Conservation (phyloP, 2,888 invertebrate genomes). For the Dolomedes plantarius region DNA sequence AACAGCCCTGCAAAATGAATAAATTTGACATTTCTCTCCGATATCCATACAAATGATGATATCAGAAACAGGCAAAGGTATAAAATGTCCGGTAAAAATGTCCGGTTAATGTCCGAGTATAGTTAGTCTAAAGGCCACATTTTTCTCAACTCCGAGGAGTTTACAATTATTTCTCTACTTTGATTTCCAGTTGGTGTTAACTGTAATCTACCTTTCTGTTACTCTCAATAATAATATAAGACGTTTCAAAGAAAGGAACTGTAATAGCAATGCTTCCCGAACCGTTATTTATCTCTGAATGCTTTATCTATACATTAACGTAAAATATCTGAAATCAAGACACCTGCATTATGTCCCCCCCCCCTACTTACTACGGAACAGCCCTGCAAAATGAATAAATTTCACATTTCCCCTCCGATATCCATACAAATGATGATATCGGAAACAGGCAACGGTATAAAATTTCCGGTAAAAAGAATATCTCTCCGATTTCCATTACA, state of each 20-base stretch:
- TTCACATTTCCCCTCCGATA: slow-evolving; percentile 4
- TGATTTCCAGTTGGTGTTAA: no score
- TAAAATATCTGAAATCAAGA: neutral
- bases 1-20: neutral
- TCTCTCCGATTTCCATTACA: slow-evolving; percentile 24
- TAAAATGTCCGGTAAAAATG: slow-evolving; percentile 31
- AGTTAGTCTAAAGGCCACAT: no score
- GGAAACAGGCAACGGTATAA: neutral
- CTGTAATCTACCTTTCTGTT: no score
- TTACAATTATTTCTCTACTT: no score
- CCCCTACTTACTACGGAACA: neutral
- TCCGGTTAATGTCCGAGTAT: no score
- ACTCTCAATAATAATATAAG: no score
- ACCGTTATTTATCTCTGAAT: no score
- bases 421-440: slow-evolving; percentile 11
- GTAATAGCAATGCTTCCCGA: no score
- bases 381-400: neutral
- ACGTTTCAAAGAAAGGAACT: no score
- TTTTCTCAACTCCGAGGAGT: no score
- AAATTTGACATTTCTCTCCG: slow-evolving; percentile 6
- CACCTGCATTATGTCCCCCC: neutral
- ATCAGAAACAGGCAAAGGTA: slow-evolving; percentile 1
- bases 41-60: slow-evolving; percentile 11
- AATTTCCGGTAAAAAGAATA: slow-evolving; percentile 32
- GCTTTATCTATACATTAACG: neutral